Evolutionary conservation across 2,797 vertebrate species (phyloP).

Genomic region (Gymnoscopelus microlampas): DNA sequence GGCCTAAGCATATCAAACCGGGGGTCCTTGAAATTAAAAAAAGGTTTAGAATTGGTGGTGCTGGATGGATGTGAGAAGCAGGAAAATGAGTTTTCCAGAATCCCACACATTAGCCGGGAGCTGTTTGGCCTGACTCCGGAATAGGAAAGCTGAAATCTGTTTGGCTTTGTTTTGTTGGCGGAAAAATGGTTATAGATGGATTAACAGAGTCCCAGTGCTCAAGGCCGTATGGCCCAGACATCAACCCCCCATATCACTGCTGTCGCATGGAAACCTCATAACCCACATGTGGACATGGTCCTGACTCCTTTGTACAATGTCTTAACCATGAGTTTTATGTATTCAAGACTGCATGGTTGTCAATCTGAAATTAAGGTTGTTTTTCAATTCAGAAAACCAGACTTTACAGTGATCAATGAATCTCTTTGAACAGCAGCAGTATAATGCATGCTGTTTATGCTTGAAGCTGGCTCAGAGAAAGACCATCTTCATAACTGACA

Average conservation of each 20-base stretch:
- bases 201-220: constrained; percentile 43
- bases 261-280: constrained; percentile 25
- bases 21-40: too few species aligned
- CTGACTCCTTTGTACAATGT: constrained; percentile 7
- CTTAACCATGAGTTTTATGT: constrained; percentile 10
- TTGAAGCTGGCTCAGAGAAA: too few species aligned
- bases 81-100: constrained; percentile 66
- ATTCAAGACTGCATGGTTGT: constrained; percentile 30
- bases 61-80: constrained; percentile 40
- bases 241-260: not conserved
- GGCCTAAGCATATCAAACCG: too few species aligned
- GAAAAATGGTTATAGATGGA: constrained; percentile 41
- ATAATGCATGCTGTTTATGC: too few species aligned
- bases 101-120: constrained; percentile 56
- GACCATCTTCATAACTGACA: too few species aligned
- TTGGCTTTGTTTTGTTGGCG: constrained; percentile 39
- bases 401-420: constrained; percentile 13
- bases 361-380: constrained; percentile 19
- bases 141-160: constrained; percentile 55
- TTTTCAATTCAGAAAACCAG: too few species aligned
- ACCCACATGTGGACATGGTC: constrained; percentile 20
- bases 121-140: constrained; percentile 49
- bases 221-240: not conserved
- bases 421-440: not conserved
- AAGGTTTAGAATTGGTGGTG: not conserved